Conservation (phyloP, 1,140 invertebrate genomes). For the Colletes gigas region DNA sequence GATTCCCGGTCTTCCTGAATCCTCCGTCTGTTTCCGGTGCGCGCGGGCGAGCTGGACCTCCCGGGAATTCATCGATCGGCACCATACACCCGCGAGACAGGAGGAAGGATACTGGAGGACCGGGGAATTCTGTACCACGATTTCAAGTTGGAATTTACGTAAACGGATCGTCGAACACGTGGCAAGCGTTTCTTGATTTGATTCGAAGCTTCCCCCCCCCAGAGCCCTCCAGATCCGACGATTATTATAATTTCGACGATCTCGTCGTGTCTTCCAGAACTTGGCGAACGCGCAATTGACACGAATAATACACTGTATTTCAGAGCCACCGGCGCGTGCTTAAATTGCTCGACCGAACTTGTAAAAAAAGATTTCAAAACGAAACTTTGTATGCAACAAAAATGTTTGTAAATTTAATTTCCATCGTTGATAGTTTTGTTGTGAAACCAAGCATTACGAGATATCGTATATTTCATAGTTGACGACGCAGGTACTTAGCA, state of each 20-base stretch:
- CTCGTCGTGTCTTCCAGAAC: too few species aligned
- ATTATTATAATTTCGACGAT: neutral
- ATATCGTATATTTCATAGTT: too few species aligned
- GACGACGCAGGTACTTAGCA: too few species aligned
- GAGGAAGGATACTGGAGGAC: neutral
- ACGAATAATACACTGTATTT: too few species aligned
- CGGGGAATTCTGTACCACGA: constrained; percentile 39
- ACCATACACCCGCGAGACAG: constrained; percentile 35
- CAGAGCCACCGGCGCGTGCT: too few species aligned
- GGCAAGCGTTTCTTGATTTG: constrained; percentile 16
- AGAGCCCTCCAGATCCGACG: neutral
- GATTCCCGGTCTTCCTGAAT: neutral
- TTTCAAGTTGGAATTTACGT: constrained; percentile 47
- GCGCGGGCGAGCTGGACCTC: constrained; percentile 51
- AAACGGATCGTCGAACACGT: constrained; percentile 29
- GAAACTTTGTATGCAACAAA: too few species aligned
- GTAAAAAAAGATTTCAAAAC: too few species aligned
- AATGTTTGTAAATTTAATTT: too few species aligned
- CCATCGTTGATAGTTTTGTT: too few species aligned
- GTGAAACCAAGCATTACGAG: too few species aligned
- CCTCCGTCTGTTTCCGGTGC: constrained; percentile 3
- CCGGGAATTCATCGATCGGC: constrained; percentile 65
- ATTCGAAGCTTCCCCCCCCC: neutral
- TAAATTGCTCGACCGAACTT: too few species aligned
- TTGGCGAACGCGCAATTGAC: too few species aligned